Evolutionary conservation across 2,888 invertebrate species (phyloP), one percentile per base, ranked within the genome.

Genomic region (Lycaena phlaeas): DNA sequence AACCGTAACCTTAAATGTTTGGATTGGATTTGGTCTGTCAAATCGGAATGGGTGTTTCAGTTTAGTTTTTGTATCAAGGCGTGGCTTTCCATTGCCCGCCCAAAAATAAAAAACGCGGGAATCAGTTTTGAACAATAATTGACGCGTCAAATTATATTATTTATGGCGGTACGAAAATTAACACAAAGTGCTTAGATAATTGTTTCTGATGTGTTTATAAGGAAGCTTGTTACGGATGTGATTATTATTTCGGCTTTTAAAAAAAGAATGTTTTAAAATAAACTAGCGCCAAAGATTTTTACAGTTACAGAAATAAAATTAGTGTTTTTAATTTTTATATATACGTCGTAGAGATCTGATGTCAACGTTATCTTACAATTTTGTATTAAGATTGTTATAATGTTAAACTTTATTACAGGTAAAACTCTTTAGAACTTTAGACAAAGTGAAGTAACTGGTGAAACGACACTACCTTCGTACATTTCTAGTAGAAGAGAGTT

Each of bases 121-220:
- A 77, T 61, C 62, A 66, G 64, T 73, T 70, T 67, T 52, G 59
- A 49, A 62, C 63, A 72, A 77, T 81, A 78, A 84, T 79, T 79
- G 79, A 76, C 72, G 65, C 64, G 79, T 82, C 81, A 73, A 66
- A 68, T 59, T 65, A 52, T 61, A 78, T 77, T 82, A 82, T 81
- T 82, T 76, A 78, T 78, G 68, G 67, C 52, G 47, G 59, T 58
- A 58, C 57, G 70, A 63, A 75, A 82, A 82, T 79, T 61, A 71
- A 70, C 55, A 81, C 66, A 64, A 71, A 77, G 57, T 67, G 62
- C 63, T 67, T 58, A 59, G 55, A 65, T 82, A 79, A 84, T 82
- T 79, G 78, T 66, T 64, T 70, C 52, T 74, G 82, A 84, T 66
- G 76, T 68, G 71, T 79, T 75, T 75, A 76, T 72, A 68, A 62